Evolutionary conservation across 1,140 invertebrate genomes (phyloP), one percentile per base, ranked within the genome.

Genomic region (Drosophila insularis): DNA sequence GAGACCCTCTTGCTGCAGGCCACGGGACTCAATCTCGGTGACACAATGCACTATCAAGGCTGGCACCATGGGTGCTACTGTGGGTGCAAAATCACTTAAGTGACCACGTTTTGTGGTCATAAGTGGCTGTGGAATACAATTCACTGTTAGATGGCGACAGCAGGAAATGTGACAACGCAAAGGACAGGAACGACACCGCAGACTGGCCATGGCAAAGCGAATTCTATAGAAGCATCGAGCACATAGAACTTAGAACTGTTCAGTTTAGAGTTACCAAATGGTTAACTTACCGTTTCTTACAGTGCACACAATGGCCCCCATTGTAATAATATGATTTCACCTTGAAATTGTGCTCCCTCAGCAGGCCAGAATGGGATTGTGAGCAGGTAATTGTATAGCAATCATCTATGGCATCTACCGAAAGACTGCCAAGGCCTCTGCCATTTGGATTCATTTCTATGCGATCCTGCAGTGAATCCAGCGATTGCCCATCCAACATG

Each of bases 41-140:
- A 98, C 95, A 90, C 98, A 99, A 89, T 99, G 98, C 39, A 99
- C 96, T 70, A 99, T 94, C 2, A 99, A 86, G 0, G 97, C 96
- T 6, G 98, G 98, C 55, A 99, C 96, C 96, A 98, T 97, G 1
- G 98, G 98, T 14, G 96, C 93, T 4, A 94, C 94, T 55, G 92
- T 92, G 6, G 98, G 97, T 0, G 95, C 95, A 89, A 95, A 98
- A 92, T 98, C 97, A 31, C 95, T 94, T 81, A 98, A 95, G 13
- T 93, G 93, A n/a, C 96, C 95, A 93, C 95, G 91, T 70, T 93
- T 89, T 31, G 63, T 62, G 39, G 70, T 78, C 4, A 78, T 50
- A 27, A 63, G 60, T 13, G 91, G 90, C 61, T 90, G 79, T 10
- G 95, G 94, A 32, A 97, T 92, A 92, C 97, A 98, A 4, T 96